A percentile compares a stretch with the other conserved stretches of the same genome.
Evolutionary conservation across 2,888 invertebrate genomes (phyloP).

Genomic region (Coelopa pilipes): DNA sequence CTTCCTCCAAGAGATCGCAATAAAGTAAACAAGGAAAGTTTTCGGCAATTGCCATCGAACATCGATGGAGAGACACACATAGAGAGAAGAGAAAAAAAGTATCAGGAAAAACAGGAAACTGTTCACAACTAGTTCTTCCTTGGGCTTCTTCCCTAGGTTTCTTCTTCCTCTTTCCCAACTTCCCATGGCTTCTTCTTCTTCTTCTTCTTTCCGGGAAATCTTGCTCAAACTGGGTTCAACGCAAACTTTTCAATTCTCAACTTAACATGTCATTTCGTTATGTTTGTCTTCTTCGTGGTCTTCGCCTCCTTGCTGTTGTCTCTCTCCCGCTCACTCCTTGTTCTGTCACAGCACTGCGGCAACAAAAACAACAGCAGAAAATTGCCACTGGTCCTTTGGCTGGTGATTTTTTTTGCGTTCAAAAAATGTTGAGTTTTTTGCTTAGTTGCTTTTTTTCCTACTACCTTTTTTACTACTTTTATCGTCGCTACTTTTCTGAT

Average conservation of each 20-base stretch:
- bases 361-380: slow-evolving; percentile 17
- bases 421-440: neutral
- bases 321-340: neutral
- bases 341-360: neutral
- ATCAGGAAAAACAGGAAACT: slow-evolving; percentile 5
- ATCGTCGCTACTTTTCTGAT: no score
- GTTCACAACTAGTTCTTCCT: slow-evolving; percentile 15
- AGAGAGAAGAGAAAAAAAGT: neutral
- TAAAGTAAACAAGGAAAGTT: slow-evolving; percentile 32
- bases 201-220: neutral
- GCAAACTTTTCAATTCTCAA: slow-evolving; percentile 34
- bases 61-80: neutral
- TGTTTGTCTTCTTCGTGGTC: slow-evolving; percentile 10
- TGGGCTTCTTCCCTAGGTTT: neutral
- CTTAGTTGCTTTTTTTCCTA: no score
- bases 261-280: slow-evolving; percentile 37
- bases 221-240: slow-evolving; percentile 8
- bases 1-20: neutral
- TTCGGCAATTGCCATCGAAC: slow-evolving; percentile 14
- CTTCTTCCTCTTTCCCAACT: neutral
- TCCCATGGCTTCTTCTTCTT: slow-evolving; percentile 2
- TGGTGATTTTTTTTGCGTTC: slow-evolving; percentile 6
- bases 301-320: slow-evolving; percentile 10
- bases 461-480: no score
- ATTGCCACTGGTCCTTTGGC: neutral